Evolutionary conservation across 2,888 invertebrate species (phyloP).

Genomic region (Zonitis immaculata): DNA sequence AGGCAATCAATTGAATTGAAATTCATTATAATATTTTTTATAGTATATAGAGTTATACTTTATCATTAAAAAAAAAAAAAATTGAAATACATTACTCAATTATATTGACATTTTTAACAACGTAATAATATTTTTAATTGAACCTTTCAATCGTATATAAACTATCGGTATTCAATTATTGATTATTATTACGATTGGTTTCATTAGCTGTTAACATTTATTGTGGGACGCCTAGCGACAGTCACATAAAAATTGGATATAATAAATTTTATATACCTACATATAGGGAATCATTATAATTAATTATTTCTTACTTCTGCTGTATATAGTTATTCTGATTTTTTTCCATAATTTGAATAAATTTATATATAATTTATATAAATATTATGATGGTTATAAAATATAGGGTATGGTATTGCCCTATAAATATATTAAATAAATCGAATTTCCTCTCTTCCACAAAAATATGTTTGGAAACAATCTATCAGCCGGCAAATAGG

Average conservation of each 20-base stretch:
- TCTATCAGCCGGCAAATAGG: constrained; percentile 32
- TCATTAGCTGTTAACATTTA: constrained; percentile 24
- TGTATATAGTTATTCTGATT: neutral
- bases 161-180: constrained; percentile 1
- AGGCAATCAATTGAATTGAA: no score
- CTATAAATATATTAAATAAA: constrained; percentile 39
- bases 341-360: neutral
- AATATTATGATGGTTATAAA: no score
- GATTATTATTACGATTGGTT: constrained; percentile 17
- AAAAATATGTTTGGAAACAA: constrained; percentile 38
- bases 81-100: neutral
- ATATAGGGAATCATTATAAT: neutral
- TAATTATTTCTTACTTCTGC: neutral
- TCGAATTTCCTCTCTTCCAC: constrained; percentile 39
- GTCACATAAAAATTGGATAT: neutral
- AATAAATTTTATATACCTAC: no score
- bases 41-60: no score
- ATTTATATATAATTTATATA: neutral
- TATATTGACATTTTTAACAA: neutral
- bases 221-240: constrained; percentile 2
- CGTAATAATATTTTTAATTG: neutral
- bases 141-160: neutral
- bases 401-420: constrained; percentile 21
- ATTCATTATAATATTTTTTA: no score
- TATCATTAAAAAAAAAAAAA: no score